Base-by-base conservation (phyloP, 2,888 invertebrate genomes). In the Ornithoptera priamus region DNA sequence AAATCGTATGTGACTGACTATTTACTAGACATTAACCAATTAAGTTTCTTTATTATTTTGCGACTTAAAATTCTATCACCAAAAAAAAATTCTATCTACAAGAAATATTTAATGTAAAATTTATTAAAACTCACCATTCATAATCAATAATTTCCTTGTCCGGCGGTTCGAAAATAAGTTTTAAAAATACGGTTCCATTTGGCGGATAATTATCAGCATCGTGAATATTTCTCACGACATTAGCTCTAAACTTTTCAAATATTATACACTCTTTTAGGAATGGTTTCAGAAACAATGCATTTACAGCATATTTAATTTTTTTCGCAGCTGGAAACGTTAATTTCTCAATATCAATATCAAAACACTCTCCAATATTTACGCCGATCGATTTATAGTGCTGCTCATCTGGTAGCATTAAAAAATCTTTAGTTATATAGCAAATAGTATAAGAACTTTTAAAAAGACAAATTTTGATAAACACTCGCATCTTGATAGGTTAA, bases 141-240 rank as follows among this genome's bases (percentile, higher is more conserved):
- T 95, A 95, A 83, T 96, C 96, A 74, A 96, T 93, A 62, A 95
- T 93, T 81, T 96, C 94, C 71, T 85, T 89, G 72, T 90, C 89
- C 1, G 95, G 95, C 18, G 93, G 93, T 69, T 90, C 84, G 59
- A 96, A 80, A 74, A 92, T 92, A 63, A 96, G 80, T 74, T 87
- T 89, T 57, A 92, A 76, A 73, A 83, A 83, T 39, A 86, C 81
- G 58, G 80, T 84, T 12, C 82, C 82, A 73, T 78, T 82, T 18
- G 74, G 70, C 20, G 85, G 80, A 71, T 76, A 79, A 36, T 82
- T 83, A 72, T 82, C 77, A 30, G 84, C 66, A 65, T 80, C 74
- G 68, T 82, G 81, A 56, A 90, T 79, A 81, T 88, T 73, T 46
- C 74, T 73, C 62, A 89, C 70, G 15, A 92, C 84, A 74, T 85